Evolutionary conservation across 2,888 invertebrate species (phyloP).

Genomic region (Masnerella sp.): DNA sequence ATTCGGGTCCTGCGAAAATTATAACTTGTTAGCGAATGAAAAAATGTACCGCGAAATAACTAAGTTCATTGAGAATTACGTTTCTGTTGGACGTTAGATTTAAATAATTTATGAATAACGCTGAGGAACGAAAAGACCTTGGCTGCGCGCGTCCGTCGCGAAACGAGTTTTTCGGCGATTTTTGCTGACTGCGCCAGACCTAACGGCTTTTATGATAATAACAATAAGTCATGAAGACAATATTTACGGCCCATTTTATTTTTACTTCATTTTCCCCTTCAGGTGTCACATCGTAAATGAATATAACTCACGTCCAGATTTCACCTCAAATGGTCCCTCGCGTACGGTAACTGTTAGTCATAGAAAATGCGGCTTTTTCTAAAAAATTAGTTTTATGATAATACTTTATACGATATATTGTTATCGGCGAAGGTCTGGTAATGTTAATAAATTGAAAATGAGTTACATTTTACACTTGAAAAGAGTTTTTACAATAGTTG

Average conservation of each 20-base stretch:
- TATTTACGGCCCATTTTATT: slow-evolving; percentile 34
- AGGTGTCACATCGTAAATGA: slow-evolving; percentile 11
- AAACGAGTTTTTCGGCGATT: slow-evolving; percentile 51
- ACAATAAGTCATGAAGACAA: slow-evolving; percentile 45
- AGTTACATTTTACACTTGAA: too few species aligned
- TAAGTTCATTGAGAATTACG: too few species aligned
- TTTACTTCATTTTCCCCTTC: slow-evolving; percentile 30
- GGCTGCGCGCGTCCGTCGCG: slow-evolving; percentile 36
- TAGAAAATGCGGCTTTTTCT: too few species aligned
- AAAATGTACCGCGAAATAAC: too few species aligned
- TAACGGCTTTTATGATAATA: slow-evolving; percentile 46
- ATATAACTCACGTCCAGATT: not conserved
- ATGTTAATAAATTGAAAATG: too few species aligned
- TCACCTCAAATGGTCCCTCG: not conserved
- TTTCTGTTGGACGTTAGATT: too few species aligned
- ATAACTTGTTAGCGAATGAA: too few species aligned
- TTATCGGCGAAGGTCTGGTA: too few species aligned
- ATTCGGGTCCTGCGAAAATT: too few species aligned
- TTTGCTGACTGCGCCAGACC: slow-evolving; percentile 41
- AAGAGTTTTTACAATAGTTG: too few species aligned
- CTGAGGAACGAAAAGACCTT: slow-evolving; percentile 41
- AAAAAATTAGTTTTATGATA: too few species aligned
- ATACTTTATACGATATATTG: not conserved
- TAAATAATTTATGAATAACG: slow-evolving; percentile 41
- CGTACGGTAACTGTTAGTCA: not conserved